phyloP scores from a whole-genome alignment of 2,888 invertebrate genomes.

The Crossocerus cetratus region DNA sequence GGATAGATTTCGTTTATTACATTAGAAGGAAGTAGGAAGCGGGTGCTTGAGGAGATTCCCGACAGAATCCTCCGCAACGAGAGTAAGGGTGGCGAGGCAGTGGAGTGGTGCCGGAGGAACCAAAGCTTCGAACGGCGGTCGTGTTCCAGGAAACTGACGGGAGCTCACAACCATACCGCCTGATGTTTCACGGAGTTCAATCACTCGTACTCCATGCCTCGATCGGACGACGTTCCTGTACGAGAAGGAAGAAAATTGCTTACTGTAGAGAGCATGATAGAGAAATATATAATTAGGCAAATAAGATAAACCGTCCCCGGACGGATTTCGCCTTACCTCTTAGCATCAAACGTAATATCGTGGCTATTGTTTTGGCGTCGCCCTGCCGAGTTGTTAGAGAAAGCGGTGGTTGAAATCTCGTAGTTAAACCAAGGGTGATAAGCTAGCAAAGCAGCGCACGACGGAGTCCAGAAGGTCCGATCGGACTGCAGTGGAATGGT shows the following conservation, averaged over 20 bases:
- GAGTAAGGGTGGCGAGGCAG: conserved; percentile 75
- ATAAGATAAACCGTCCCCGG: no score
- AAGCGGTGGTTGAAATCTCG: conserved; percentile 64
- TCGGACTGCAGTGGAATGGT: conserved; percentile 43
- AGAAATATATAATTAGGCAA: no score
- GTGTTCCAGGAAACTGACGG: conserved; percentile 70
- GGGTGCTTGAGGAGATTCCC: conserved; percentile 84
- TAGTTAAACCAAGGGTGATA: conserved; percentile 79
- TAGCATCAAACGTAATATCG: conserved; percentile 70
- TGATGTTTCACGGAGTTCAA: conserved; percentile 72
- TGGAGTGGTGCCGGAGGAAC: conserved; percentile 71
- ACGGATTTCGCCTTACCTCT: conserved; percentile 62
- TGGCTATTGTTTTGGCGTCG: conserved; percentile 40
- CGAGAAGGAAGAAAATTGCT: not conserved
- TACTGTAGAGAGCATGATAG: no score
- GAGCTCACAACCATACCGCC: conserved; percentile 73
- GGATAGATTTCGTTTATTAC: conserved; percentile 5
- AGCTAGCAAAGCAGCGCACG: conserved; percentile 71
- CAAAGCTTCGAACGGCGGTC: conserved; percentile 71
- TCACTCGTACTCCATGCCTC: conserved; percentile 71
- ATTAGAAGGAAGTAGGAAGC: conserved; percentile 78
- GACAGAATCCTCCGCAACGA: conserved; percentile 83
- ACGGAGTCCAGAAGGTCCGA: conserved; percentile 72
- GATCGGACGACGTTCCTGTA: conserved; percentile 73
- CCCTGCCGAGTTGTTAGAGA: conserved; percentile 39